phyloP scores from a whole-genome alignment of 2,113 vertebrate species.

The Tapirus terrestris region DNA sequence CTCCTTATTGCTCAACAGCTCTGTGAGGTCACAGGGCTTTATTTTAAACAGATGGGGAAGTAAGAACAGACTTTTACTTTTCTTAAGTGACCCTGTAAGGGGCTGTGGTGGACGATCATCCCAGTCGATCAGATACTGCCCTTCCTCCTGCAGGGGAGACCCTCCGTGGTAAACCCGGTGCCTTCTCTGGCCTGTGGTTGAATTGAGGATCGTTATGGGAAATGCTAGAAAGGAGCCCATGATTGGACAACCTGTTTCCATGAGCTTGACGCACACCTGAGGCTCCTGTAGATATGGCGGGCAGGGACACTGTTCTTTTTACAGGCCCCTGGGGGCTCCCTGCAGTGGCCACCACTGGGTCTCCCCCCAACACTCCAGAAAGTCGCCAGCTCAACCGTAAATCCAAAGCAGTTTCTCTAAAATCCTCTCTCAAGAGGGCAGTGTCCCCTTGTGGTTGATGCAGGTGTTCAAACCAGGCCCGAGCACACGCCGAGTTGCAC shows the following conservation, averaged over 20 bases:
- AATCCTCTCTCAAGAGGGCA: background rate
- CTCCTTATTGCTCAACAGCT: background rate
- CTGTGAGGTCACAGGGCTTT: background rate
- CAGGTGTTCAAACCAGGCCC: background rate
- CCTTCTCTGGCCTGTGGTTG: background rate
- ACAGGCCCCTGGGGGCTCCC: background rate
- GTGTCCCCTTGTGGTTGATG: too few species aligned
- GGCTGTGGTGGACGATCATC: background rate
- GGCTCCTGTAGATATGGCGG: background rate
- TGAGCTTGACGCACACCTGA: background rate
- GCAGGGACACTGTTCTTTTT: background rate
- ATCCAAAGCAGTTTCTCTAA: background rate
- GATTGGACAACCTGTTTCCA: background rate
- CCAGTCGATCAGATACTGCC: fast-evolving
- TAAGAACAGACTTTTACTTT: background rate
- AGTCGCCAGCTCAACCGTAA: fast-evolving
- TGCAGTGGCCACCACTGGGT: background rate
- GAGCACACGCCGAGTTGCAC: fast-evolving
- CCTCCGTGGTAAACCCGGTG: background rate
- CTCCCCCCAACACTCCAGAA: background rate
- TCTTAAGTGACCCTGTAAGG: too few species aligned
- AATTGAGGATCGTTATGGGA: background rate
- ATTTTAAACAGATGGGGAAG: background rate
- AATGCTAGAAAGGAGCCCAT: background rate
- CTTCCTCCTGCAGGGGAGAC: background rate